Base-by-base conservation (phyloP, 1,140 invertebrate species). In the Drosophila setifemur region DNA sequence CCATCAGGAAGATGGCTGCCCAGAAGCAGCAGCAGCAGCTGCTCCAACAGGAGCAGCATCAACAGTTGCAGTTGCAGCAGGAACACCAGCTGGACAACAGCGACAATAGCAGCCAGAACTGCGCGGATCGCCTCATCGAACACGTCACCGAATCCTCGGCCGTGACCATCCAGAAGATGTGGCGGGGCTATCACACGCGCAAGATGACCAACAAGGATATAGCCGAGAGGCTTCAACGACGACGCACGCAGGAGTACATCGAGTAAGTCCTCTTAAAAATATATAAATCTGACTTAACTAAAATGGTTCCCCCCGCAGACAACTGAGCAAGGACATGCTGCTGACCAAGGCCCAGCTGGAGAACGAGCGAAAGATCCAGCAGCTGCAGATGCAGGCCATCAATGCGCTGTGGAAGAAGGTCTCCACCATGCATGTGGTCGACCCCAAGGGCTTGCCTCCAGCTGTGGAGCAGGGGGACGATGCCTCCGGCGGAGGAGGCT, bases 361-460 rank as follows among this genome's bases (percentile, higher is more conserved):
- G 78, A 96, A 95, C 76, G 96, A 97, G 89, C 93, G 96, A 40
- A 96, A 96, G 77, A 93, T 97, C 33, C 95, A 97, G 75, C 93
- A 96, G 68, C 89, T 97, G 33, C 96, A 97, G 91, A 96, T 97
- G 93, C 96, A 97, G 91, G 96, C 96, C 3, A 97, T 97, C 58
- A 96, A 96, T 86, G 95, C 95, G 4, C 90, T 98, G 3, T 97
- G 96, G 96, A 96, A 96, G 89, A 97, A 97, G 91, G 95, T 97
- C 9, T 95, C 94, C 9, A 93, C 93, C 1, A 89, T 95, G 49
- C 93, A 95, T 70, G 91, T 91, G 23, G 91, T 5, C 21, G 33
- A 70, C 28, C 33, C 61, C 5, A 78, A 61, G 54, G 33, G 61
- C 0, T 1, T 44, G n/a, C 12, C 28, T 1, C 3, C 23, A 8